Evolutionary conservation across 2,888 invertebrate genomes (phyloP).

Genomic region (Cyrtodaria siliqua): DNA sequence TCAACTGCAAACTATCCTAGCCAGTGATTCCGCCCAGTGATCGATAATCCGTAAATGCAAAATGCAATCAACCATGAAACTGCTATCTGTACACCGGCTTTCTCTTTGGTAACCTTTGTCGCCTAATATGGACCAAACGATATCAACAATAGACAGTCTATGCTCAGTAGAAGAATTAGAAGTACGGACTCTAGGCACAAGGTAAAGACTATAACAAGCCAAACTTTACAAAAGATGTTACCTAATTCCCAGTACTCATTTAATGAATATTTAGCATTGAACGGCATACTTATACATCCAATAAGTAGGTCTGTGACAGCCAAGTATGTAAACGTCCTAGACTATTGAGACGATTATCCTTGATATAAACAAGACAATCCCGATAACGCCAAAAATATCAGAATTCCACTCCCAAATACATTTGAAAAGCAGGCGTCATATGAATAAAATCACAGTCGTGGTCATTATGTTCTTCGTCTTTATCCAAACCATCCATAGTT

Average conservation of each 20-base stretch:
- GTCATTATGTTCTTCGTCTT: not conserved
- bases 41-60: slow-evolving; percentile 67
- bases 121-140: slow-evolving; percentile 63
- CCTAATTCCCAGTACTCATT: slow-evolving; percentile 70
- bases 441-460: not conserved
- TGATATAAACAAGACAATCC: slow-evolving; percentile 68
- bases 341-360: slow-evolving; percentile 68
- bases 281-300: slow-evolving; percentile 69
- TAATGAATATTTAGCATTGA: slow-evolving; percentile 68
- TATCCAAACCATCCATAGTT: no score
- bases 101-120: slow-evolving; percentile 53
- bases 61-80: slow-evolving; percentile 68
- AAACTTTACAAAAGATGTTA: slow-evolving; percentile 67
- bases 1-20: slow-evolving; percentile 58
- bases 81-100: slow-evolving; percentile 47
- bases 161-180: slow-evolving; percentile 70
- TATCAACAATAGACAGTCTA: slow-evolving; percentile 68
- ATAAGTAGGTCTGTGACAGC: slow-evolving; percentile 71
- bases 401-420: slow-evolving; percentile 39
- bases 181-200: slow-evolving; percentile 69
- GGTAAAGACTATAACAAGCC: slow-evolving; percentile 67
- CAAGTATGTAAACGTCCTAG: slow-evolving; percentile 74
- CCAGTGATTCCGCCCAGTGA: slow-evolving; percentile 71
- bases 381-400: slow-evolving; percentile 66
- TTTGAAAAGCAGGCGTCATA: slow-evolving; percentile 32